These are phyloP conservation scores for Hystrix brachyura DNA, from an alignment of 2,113 vertebrate species.

Conservation along the genomic window DNA sequence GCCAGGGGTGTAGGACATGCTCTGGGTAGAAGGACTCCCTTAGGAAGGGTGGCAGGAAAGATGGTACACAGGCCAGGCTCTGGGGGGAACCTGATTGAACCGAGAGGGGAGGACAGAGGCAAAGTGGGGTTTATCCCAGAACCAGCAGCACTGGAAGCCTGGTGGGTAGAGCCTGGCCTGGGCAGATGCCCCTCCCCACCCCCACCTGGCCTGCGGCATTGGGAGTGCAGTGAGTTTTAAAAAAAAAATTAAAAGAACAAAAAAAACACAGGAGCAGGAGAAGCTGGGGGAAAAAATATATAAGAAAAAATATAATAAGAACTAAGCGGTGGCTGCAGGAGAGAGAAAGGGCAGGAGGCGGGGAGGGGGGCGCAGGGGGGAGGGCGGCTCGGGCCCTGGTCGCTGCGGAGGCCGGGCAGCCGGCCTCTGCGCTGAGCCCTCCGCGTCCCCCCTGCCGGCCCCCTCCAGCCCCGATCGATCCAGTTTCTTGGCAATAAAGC, in stretches of 20 bases:
- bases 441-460: conserved; percentile 86
- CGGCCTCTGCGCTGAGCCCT: conserved; percentile 81
- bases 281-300: conserved; percentile 86
- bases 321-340: conserved; percentile 84
- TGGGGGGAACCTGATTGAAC: neutral
- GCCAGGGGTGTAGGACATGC: neutral
- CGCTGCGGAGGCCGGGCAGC: conserved; percentile 82
- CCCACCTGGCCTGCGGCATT: conserved; percentile 65
- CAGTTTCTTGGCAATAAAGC: conserved; percentile 88
- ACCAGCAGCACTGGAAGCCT: neutral
- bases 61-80: neutral
- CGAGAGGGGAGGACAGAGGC: neutral
- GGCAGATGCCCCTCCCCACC: conserved; percentile 59
- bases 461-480: conserved; percentile 88
- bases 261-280: conserved; percentile 81
- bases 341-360: conserved; percentile 83
- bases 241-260: conserved; percentile 74
- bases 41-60: neutral
- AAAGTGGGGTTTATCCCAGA: conserved; percentile 14
- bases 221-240: conserved; percentile 74
- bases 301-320: conserved; percentile 86
- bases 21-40: neutral
- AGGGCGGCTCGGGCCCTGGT: conserved; percentile 81
- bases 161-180: conserved; percentile 53
- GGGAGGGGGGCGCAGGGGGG: conserved; percentile 80